Percentiles rank a stretch among this genome's conserved stretches.
These are phyloP conservation scores for Apostichopus californicus DNA, from an alignment of 35 echinoderm and acorn worm genomes.

Conservation along the genomic window DNA sequence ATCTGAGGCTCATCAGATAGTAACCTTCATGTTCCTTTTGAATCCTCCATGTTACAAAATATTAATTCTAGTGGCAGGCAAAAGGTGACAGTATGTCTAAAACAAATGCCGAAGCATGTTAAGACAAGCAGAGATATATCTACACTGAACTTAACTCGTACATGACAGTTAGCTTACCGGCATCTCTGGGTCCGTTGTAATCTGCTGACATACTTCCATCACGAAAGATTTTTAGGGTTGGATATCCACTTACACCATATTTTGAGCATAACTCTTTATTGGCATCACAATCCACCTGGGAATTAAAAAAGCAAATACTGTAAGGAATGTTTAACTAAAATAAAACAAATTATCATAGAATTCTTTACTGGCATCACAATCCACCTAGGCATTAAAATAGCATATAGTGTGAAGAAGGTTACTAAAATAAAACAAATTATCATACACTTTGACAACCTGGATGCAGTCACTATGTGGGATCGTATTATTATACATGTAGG, in stretches of 20 bases:
- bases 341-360: background rate
- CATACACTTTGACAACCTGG: background rate
- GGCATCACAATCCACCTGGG: conserved; percentile 83
- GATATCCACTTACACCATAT: conserved; percentile 84
- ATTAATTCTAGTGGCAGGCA: no score
- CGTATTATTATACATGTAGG: no score
- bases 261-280: conserved; percentile 75
- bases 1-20: no score
- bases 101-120: no score
- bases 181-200: conserved; percentile 75
- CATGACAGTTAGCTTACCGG: conserved; percentile 41
- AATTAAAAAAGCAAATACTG: conserved; percentile 1
- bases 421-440: background rate
- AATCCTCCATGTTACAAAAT: no score
- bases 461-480: no score
- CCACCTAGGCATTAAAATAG: conserved; percentile 62
- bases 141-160: no score
- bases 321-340: background rate
- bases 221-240: conserved; percentile 90
- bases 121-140: no score
- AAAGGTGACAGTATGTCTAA: no score
- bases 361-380: conserved; percentile 79
- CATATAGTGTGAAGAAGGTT: background rate
- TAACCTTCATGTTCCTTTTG: no score
- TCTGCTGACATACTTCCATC: conserved; percentile 70